A percentile compares a stretch with the other conserved stretches of the same genome.
Evolutionary conservation across 2,888 invertebrate species (phyloP).

Genomic region (Cataglyphis cursor): DNA sequence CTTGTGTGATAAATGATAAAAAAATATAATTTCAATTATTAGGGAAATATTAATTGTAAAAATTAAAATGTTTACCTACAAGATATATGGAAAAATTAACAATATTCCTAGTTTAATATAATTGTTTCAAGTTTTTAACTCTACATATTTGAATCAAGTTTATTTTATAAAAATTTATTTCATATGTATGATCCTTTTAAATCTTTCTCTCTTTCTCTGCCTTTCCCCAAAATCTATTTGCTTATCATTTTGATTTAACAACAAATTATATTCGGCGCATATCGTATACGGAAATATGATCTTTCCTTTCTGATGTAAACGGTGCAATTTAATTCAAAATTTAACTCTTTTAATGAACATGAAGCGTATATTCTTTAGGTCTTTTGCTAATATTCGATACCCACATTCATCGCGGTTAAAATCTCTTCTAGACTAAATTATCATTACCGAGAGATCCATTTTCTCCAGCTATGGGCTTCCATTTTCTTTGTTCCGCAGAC

Average conservation of each 20-base stretch:
- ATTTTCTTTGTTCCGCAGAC: slow-evolving; percentile 58
- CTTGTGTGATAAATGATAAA: background rate
- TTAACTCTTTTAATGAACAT: slow-evolving; percentile 59
- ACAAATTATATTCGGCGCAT: no score
- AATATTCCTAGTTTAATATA: background rate
- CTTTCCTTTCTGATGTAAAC: background rate
- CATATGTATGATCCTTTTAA: background rate
- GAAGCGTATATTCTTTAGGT: slow-evolving; percentile 66
- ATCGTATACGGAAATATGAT: slow-evolving; percentile 29
- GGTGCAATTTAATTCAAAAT: slow-evolving; percentile 61
- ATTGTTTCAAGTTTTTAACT: background rate
- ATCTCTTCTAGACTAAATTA: slow-evolving; percentile 59
- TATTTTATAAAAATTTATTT: background rate
- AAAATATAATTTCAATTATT: background rate
- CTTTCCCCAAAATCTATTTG: background rate
- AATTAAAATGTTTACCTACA: background rate
- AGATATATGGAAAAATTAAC: background rate
- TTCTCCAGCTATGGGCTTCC: slow-evolving; percentile 56
- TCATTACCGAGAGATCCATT: slow-evolving; percentile 57
- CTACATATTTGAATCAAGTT: background rate
- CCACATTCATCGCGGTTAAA: slow-evolving; percentile 28
- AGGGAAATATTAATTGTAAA: background rate
- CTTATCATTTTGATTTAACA: background rate
- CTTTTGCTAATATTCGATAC: slow-evolving; percentile 40
- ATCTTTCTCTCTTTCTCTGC: background rate